Evolutionary conservation across 2,888 invertebrate genomes (phyloP), one percentile per base, ranked within the genome.

Genomic region (Dioctria rufipes): DNA sequence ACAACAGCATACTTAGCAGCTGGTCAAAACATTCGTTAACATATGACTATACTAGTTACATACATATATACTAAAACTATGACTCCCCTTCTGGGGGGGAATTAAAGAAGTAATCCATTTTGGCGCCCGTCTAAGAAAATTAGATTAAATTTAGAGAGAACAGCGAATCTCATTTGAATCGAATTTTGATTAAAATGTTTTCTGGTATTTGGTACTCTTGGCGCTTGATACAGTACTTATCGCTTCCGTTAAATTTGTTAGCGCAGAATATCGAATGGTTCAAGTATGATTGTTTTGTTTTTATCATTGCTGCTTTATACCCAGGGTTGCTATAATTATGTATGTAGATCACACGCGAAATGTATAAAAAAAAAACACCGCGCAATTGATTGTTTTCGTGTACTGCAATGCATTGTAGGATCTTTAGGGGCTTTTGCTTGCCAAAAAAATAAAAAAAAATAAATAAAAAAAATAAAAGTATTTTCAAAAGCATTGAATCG

Each of bases 111-210:
- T 67, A 46, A 54, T 79, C 60, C 69, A 43, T 42, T 67, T 79
- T 79, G 79, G 79, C 79, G 79, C 79, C 79, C 79, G 54, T 79
- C 77, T 61, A 13, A 46, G 39, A 61, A 8, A 77, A 77, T n/a
- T 77, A 25, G 75, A 61, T 40, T 39, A 13, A 63, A 43, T n/a
- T 61, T 46, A 46, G 77, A 25, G 25, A 25, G 54, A 63, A 49
- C 11, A 13, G 60, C 46, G 63, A 77, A 77, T 63, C 77, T 13
- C 49, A 25, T 11, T 77, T 63, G 49, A 63, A 63, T 63, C 61
- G 77, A 49, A 63, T 63, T 77, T 49, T 51, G 77, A 77, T 77
- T 77, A 42, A 77, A 77, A 77, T 77, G 77, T 77, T 63, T 60
- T 60, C 11, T 63, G 77, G 77, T 77, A 77, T 77, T 58, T 63